These are phyloP conservation scores for Meloidogyne chitwoodi DNA, from an alignment of 1,140 invertebrate genomes.

Conservation along the genomic window DNA sequence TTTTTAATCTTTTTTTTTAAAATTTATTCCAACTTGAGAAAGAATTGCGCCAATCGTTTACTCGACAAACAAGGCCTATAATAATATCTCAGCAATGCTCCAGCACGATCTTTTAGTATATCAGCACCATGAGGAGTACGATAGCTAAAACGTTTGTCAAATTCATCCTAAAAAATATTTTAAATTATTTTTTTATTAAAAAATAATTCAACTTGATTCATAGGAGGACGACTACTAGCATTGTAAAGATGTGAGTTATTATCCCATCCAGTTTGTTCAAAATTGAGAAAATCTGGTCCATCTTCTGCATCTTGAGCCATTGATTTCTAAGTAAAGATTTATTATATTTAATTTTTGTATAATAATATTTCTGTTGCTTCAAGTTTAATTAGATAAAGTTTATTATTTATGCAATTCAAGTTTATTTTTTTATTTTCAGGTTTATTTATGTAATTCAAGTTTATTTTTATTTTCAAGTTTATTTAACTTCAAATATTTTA, in stretches of 20 bases:
- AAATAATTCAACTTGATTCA: conserved; percentile 38
- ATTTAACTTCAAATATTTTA: background rate
- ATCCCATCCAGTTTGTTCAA: background rate
- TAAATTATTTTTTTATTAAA: background rate
- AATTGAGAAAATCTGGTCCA: conserved; percentile 37
- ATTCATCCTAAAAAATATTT: conserved; percentile 49
- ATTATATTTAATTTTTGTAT: no score
- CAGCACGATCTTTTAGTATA: background rate
- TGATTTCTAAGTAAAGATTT: background rate
- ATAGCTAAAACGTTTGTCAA: conserved; percentile 50
- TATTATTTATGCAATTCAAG: no score
- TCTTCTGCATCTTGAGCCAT: conserved; percentile 51
- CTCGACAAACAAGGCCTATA: conserved; percentile 48
- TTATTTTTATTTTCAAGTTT: no score
- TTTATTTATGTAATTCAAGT: no score
- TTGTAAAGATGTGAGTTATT: conserved; percentile 5
- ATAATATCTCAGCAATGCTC: conserved; percentile 32
- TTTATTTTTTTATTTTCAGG: no score
- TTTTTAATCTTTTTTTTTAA: no score
- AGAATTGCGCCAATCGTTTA: conserved; percentile 19
- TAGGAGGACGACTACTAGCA: conserved; percentile 33
- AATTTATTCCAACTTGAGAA: background rate
- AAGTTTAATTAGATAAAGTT: no score
- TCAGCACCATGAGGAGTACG: conserved; percentile 26
- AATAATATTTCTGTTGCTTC: no score